Conservation (phyloP, 2,113 vertebrate species). For the Sturnus vulgaris region DNA sequence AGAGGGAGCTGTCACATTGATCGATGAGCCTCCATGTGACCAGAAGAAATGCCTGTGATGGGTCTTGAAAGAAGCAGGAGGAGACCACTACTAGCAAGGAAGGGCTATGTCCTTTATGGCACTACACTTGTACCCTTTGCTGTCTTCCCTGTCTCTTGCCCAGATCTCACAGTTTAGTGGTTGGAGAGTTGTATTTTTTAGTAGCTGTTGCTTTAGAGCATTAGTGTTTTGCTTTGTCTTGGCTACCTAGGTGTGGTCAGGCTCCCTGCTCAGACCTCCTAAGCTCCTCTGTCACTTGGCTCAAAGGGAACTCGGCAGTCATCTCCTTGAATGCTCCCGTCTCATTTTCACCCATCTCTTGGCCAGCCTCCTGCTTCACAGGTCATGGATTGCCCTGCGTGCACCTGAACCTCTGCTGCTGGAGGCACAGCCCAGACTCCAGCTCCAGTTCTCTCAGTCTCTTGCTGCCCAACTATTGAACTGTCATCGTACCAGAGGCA, state of each 20-base stretch:
- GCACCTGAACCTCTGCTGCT: neutral
- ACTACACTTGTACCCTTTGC: neutral
- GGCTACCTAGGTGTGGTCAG: neutral
- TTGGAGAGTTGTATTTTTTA: neutral
- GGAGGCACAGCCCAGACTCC: neutral
- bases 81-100: neutral
- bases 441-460: neutral
- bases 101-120: neutral
- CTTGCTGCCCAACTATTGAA: neutral
- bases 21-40: neutral
- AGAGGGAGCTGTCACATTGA: neutral
- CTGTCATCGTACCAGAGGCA: fast-evolving
- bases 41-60: neutral
- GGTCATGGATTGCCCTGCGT: neutral
- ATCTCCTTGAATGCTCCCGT: fast-evolving
- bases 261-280: neutral
- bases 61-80: neutral
- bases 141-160: neutral
- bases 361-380: neutral
- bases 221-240: neutral
- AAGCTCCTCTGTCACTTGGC: neutral
- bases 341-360: neutral
- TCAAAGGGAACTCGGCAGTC: neutral
- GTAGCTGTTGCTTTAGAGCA: neutral
- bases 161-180: neutral